Evolutionary conservation across 2,888 invertebrate species (phyloP).

Genomic region (Ichneumoninae sp.): DNA sequence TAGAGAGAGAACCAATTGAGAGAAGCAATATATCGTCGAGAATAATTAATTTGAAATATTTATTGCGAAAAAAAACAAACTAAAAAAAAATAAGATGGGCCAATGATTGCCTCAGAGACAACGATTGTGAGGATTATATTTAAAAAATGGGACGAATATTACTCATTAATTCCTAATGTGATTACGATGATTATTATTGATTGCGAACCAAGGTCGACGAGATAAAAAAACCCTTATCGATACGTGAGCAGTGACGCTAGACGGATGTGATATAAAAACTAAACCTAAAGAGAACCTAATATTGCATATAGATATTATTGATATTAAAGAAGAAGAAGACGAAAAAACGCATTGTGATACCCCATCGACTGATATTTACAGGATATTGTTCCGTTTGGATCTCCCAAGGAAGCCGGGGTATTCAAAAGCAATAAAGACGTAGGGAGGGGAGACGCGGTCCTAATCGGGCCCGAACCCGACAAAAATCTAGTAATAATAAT

Average conservation of each 20-base stretch:
- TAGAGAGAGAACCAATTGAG: conserved; percentile 59
- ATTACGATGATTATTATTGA: conserved; percentile 71
- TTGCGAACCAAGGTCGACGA: conserved; percentile 67
- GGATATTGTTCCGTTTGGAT: conserved; percentile 84
- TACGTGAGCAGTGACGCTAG: conserved; percentile 69
- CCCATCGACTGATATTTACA: conserved; percentile 83
- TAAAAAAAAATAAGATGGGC: conserved; percentile 30
- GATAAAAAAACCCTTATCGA: conserved; percentile 58
- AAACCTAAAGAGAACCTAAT: conserved; percentile 68
- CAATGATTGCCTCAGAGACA: conserved; percentile 52
- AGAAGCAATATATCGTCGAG: conserved; percentile 63
- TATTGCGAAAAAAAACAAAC: conserved; percentile 48
- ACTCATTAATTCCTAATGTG: conserved; percentile 63
- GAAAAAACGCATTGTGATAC: conserved; percentile 79
- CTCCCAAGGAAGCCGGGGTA: conserved; percentile 84
- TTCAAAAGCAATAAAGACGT: conserved; percentile 84
- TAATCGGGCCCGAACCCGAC: conserved; percentile 70
- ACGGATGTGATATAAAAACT: conserved; percentile 75
- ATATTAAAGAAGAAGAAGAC: conserved; percentile 63
- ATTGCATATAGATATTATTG: conserved; percentile 68
- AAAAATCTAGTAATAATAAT: conserved; percentile 66
- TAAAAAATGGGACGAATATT: conserved; percentile 37
- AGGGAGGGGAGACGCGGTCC: conserved; percentile 76
- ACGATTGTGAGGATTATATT: conserved; percentile 62
- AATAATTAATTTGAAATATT: conserved; percentile 64